Conservation (phyloP, 1,140 invertebrate genomes). For the Triops cancriformis region DNA sequence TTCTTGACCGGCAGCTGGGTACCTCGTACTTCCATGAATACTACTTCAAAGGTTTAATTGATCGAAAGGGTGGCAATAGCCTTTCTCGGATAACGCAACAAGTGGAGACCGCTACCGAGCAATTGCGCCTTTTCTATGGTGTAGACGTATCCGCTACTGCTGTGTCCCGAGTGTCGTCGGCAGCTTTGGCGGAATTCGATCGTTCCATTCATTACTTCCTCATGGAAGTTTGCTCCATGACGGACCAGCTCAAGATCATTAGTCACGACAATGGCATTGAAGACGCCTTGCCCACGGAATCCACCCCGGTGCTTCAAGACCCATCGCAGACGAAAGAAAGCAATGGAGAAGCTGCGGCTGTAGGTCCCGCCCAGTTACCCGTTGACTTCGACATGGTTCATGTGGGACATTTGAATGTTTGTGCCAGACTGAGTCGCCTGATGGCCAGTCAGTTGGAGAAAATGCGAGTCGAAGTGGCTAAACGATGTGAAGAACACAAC, state of each 20-base stretch:
- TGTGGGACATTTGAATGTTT: not conserved
- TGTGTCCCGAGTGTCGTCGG: conserved; percentile 19
- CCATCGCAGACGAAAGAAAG: not conserved
- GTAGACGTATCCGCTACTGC: not conserved
- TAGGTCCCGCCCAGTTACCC: not conserved
- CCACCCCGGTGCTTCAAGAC: not conserved
- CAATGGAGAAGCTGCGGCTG: not conserved
- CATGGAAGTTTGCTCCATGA: not conserved
- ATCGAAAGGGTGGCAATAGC: conserved; percentile 47
- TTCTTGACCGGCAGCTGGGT: conserved; percentile 70
- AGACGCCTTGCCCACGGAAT: not conserved
- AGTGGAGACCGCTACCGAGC: not conserved
- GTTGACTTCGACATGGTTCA: not conserved
- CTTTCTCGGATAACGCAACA: conserved; percentile 42
- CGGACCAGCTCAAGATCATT: not conserved
- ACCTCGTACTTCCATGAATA: conserved; percentile 76
- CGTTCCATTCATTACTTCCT: not conserved
- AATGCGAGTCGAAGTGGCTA: not conserved
- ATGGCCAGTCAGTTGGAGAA: not conserved
- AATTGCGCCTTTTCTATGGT: not conserved
- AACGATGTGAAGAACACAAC: not conserved
- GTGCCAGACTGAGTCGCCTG: not conserved
- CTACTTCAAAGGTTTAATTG: conserved; percentile 58
- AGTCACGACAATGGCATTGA: not conserved
- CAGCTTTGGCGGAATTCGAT: conserved; percentile 32